Base-by-base conservation (phyloP, 2,888 invertebrate genomes). In the Cotesia congregata region DNA sequence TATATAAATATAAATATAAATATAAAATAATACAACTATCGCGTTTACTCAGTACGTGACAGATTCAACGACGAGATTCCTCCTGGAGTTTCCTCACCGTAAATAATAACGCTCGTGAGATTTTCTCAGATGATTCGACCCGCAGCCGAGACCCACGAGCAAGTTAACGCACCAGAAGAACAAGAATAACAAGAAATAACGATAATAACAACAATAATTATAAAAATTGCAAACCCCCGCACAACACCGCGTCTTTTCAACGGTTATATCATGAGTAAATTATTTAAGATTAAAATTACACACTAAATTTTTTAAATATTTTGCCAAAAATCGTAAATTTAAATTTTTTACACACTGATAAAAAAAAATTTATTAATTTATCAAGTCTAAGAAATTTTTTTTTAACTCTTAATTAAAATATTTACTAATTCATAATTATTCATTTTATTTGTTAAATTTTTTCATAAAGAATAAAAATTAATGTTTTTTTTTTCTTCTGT, bases 71-170 rank as follows among this genome's bases (percentile, higher is more conserved):
- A 74, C 61, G 77, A 79, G 81, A 81, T 81, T 78, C 78, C 74
- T 75, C 77, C 74, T 74, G 71, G 61, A 77, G 77, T 77, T 80
- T 75, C 75, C 70, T 74, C 74, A 71, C 76, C 78, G 78, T 80
- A 78, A 78, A 79, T 76, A 78, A 78, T 78, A 80, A 78, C 80
- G 78, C 77, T 76, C 76, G 72, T 65, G 78, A 81, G 81, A 81
- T 81, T 79, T 81, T 81, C 81, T 79, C 81, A 81, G 77, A 77
- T 75, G 81, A 81, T 81, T 80, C 78, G 78, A 77, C 77, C 77
- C 74, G 77, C 77, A 77, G 74, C 70, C 60, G 59, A 71, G 78
- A 71, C 76, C 75, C 71, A 60, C 59, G 69, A 60, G 74, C 74
- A 72, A 64, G 65, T 77, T 71, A 71, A 61, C 60, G 74, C 74